These are phyloP conservation scores for Ethmia dodecea DNA, from an alignment of 2,888 invertebrate species.

Conservation along the genomic window DNA sequence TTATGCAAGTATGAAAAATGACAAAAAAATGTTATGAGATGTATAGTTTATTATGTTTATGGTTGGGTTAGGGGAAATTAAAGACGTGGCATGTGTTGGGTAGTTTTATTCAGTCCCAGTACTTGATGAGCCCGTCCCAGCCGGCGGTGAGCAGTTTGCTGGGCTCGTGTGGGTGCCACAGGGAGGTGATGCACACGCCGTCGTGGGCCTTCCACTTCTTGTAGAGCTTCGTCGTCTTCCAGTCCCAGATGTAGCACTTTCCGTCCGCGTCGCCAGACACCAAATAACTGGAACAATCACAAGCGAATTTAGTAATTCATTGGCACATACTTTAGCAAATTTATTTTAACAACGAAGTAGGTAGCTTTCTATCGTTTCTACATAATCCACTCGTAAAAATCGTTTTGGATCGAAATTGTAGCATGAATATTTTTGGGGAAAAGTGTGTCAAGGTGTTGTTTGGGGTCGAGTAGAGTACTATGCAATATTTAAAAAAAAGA, in stretches of 20 bases:
- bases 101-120: conserved; percentile 90
- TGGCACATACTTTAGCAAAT: too few relatives aligned
- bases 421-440: too few relatives aligned
- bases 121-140: conserved; percentile 99
- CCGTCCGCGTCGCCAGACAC: conserved; percentile 99
- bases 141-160: conserved; percentile 98
- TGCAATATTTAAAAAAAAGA: too few relatives aligned
- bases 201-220: conserved; percentile 99
- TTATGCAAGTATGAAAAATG: conserved; percentile 27
- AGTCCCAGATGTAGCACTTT: conserved; percentile 99
- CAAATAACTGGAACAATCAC: conserved; percentile 89
- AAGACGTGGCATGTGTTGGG: conserved; percentile 35
- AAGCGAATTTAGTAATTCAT: too few relatives aligned
- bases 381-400: too few relatives aligned
- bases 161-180: conserved; percentile 99
- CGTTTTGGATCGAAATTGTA: too few relatives aligned
- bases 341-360: too few relatives aligned
- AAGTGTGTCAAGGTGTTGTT: too few relatives aligned
- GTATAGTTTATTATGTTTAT: conserved; percentile 35
- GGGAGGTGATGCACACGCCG: conserved; percentile 93
- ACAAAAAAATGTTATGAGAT: conserved; percentile 37
- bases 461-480: too few relatives aligned
- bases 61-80: conserved; percentile 55
- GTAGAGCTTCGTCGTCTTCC: conserved; percentile 99
- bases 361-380: too few relatives aligned